Evolutionary conservation across 2,888 invertebrate species (phyloP), one percentile per base, ranked within the genome.

Genomic region (Andrena praecox): DNA sequence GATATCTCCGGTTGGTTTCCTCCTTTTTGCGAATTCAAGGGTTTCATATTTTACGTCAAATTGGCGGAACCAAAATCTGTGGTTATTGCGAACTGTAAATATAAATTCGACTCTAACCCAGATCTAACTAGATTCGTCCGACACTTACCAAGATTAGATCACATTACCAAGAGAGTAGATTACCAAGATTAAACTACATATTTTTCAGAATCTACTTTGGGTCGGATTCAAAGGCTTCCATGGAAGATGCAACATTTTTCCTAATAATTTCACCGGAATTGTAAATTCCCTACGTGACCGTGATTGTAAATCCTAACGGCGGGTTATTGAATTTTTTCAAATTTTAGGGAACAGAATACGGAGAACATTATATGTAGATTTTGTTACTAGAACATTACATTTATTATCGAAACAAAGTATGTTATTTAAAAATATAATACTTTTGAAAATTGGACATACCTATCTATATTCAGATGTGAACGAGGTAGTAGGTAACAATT

Each of bases 131-230:
- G 69, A 63, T 79, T 77, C 77, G 24, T 79, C 59, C 78, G 10
- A 79, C 77, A 68, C 78, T 79, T 79, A 77, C 50, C 35, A 16
- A 77, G 69, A 79, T 79, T 79, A 79, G 77, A 68, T 52, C 12
- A 42, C 42, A 42, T 42, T 42, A 42, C 42, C 42, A 42, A 16
- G 42, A 16, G 42, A 42, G 42, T 42, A 42, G 42, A 42, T 42
- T 42, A 16, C 42, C 42, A 42, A 42, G 42, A 42, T 42, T 42
- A 42, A 42, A 42, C 42, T 42, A 42, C 42, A 42, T 69, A 63
- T 16, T n/a, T 50, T 59, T 63, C 50, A 2, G 50, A 69, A 33
- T 68, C 33, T n/a, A 64, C 50, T 56, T 56, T 48, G 16, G 29
- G 10, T 2, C 12, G 29, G n/a, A 24, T 68, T 50, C 48, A 0